Evolutionary conservation across 2,113 vertebrate genomes (phyloP).

Genomic region (Sceloporus tristichus): DNA sequence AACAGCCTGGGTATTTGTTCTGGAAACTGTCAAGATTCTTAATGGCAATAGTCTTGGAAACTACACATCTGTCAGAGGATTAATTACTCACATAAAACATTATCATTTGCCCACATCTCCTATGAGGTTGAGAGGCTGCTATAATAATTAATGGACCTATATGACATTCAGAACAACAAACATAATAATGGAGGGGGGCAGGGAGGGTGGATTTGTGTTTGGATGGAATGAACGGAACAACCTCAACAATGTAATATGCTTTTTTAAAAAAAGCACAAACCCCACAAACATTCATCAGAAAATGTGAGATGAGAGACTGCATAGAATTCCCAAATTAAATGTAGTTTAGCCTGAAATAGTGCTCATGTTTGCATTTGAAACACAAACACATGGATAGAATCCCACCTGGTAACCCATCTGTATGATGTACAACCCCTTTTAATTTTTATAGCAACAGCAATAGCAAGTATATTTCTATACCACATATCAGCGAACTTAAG

Average conservation of each 20-base stretch:
- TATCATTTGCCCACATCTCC: slow-evolving; percentile 80
- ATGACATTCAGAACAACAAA: slow-evolving; percentile 71
- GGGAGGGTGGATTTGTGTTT: slow-evolving; percentile 52
- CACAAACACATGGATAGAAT: neutral
- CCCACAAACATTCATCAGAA: slow-evolving; percentile 5
- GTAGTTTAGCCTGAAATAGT: neutral
- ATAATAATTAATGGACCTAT: slow-evolving; percentile 74
- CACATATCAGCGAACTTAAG: no score
- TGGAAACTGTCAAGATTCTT: slow-evolving; percentile 75
- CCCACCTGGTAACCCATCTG: neutral
- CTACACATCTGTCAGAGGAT: slow-evolving; percentile 78
- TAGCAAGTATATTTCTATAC: no score
- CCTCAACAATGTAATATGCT: slow-evolving; percentile 47
- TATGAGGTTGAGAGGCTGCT: slow-evolving; percentile 71
- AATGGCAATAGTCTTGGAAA: slow-evolving; percentile 79
- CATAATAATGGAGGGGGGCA: slow-evolving; percentile 54
- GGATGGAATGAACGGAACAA: slow-evolving; percentile 58
- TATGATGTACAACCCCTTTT: neutral
- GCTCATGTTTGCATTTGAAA: neutral
- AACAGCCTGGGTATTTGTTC: slow-evolving; percentile 67
- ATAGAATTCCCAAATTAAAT: neutral
- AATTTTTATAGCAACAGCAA: neutral
- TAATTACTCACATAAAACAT: slow-evolving; percentile 84
- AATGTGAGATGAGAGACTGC: neutral
- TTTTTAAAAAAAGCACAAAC: slow-evolving; percentile 9